Percentiles rank a stretch among this genome's conserved stretches.
These are phyloP conservation scores for Pantherophis vulpinus DNA, from an alignment of 2,797 vertebrate genomes.

Conservation along the genomic window DNA sequence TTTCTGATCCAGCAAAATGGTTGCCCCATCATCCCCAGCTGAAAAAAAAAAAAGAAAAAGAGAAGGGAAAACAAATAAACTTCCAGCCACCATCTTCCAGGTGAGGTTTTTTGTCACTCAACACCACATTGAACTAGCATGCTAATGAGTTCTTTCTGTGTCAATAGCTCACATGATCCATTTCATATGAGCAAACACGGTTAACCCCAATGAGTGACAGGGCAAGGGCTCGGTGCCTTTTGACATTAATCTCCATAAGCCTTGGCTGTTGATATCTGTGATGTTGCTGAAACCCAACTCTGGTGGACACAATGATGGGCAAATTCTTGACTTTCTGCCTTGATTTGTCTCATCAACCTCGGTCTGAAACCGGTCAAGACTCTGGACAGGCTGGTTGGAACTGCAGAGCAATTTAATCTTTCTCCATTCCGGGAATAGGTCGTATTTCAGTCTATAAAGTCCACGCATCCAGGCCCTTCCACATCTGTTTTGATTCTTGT, in stretches of 20 bases:
- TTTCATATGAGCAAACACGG: conserved; percentile 59
- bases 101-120: conserved; percentile 40
- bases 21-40: not conserved
- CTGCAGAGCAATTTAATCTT: conserved; percentile 50
- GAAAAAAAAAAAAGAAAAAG: conserved; percentile 18
- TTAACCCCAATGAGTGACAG: conserved; percentile 27
- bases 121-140: conserved; percentile 26
- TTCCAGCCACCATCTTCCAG: conserved; percentile 42
- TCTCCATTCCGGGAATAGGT: conserved; percentile 49
- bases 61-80: conserved; percentile 19
- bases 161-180: conserved; percentile 41
- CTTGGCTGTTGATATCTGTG: conserved; percentile 45
- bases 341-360: conserved; percentile 6
- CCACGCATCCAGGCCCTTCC: conserved; percentile 44
- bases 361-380: conserved; percentile 36
- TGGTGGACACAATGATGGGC: not conserved
- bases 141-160: conserved; percentile 59
- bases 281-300: conserved; percentile 42
- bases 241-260: conserved; percentile 57
- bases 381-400: conserved; percentile 34
- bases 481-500: conserved; percentile 39
- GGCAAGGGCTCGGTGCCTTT: conserved; percentile 19
- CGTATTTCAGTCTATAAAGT: conserved; percentile 54
- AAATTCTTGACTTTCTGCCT: not conserved
- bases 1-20: conserved; percentile 44